Evolutionary conservation across 1,140 invertebrate genomes (phyloP).

Genomic region (Drosophila nikananu): DNA sequence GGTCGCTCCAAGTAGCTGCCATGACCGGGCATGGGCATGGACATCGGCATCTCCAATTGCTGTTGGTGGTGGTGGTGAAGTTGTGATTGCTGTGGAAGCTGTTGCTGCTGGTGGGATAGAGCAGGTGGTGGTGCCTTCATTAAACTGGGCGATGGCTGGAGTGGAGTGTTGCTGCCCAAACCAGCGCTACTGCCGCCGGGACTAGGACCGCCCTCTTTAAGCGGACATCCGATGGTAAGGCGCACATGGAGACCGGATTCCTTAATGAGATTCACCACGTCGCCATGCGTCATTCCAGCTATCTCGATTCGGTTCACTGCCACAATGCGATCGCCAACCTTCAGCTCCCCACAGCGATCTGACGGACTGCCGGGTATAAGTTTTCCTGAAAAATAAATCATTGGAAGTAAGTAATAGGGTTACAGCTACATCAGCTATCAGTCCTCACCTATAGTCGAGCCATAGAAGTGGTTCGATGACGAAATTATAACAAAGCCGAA

Average conservation of each 20-base stretch:
- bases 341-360: conserved; percentile 94
- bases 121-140: conserved; percentile 45
- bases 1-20: conserved; percentile 58
- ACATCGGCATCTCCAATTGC: conserved; percentile 66
- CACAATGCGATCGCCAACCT: conserved; percentile 97
- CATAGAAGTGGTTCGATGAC: conserved; percentile 91
- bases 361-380: conserved; percentile 98
- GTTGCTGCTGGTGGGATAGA: conserved; percentile 44
- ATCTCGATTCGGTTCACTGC: conserved; percentile 98
- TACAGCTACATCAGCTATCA: no score
- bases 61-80: conserved; percentile 41
- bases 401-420: background rate
- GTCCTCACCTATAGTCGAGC: conserved; percentile 95
- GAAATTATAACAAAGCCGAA: conserved; percentile 99
- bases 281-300: conserved; percentile 96
- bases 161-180: conserved; percentile 57
- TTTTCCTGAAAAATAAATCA: conserved; percentile 88
- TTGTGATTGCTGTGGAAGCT: conserved; percentile 27
- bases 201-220: conserved; percentile 86
- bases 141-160: conserved; percentile 63
- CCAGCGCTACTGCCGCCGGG: conserved; percentile 64
- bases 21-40: conserved; percentile 54
- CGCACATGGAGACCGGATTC: conserved; percentile 96
- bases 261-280: conserved; percentile 97
- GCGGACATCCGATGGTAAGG: conserved; percentile 92